Conservation (phyloP, 37 sponge, comb jelly and placozoan species). For the Beroe forskalii region DNA sequence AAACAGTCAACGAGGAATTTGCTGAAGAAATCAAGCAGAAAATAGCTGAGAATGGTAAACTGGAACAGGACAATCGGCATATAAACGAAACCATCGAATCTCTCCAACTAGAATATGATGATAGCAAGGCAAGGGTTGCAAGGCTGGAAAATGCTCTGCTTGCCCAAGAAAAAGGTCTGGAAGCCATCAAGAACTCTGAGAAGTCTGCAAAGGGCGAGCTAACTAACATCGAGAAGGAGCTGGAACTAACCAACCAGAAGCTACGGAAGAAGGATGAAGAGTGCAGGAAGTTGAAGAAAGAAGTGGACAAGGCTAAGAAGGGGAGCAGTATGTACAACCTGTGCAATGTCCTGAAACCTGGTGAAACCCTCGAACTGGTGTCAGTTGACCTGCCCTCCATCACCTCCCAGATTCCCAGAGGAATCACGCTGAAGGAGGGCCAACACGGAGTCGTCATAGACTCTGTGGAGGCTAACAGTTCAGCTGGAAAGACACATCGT, state of each 20-base stretch:
- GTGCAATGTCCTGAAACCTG: constrained; percentile 60
- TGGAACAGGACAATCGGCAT: constrained; percentile 60
- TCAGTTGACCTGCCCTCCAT: constrained; percentile 45
- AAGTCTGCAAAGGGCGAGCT: neutral
- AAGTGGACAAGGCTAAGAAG: constrained; percentile 60
- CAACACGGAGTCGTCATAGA: constrained; percentile 39
- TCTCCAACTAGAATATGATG: constrained; percentile 51
- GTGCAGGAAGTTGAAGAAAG: constrained; percentile 57
- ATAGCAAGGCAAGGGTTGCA: constrained; percentile 33
- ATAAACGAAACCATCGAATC: constrained; percentile 37
- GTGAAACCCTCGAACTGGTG: constrained; percentile 51
- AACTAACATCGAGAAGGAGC: constrained; percentile 42
- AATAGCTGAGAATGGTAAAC: constrained; percentile 53
- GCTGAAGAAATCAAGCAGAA: constrained; percentile 64
- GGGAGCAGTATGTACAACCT: constrained; percentile 65
- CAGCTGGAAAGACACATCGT: constrained; percentile 48
- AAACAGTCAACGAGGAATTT: constrained; percentile 51
- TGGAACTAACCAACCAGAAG: constrained; percentile 32
- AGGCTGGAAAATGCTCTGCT: constrained; percentile 49
- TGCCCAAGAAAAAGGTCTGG: constrained; percentile 48
- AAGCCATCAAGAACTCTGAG: constrained; percentile 52
- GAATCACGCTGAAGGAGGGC: neutral
- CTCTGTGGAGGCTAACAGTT: constrained; percentile 17
- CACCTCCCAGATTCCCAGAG: constrained; percentile 41
- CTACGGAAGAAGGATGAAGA: constrained; percentile 15